Evolutionary conservation across 2,888 invertebrate species (phyloP), one percentile per base, ranked within the genome.

Genomic region (Drosophila histrio): DNA sequence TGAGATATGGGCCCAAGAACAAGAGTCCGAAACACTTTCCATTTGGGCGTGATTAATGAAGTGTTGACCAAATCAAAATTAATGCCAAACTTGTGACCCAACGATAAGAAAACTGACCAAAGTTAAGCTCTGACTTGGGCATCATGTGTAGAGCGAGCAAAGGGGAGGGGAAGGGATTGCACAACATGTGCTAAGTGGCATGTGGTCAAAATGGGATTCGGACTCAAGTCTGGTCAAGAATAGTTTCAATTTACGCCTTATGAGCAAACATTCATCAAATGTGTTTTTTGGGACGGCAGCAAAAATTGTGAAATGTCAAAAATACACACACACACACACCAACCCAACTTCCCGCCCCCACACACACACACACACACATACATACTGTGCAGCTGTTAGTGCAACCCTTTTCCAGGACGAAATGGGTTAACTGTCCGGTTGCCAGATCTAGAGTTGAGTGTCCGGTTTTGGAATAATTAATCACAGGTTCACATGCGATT

Each of bases 401-500:
- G 79, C 75, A 85, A 81, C 83, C 87, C 87, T 83, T 78, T 74
- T 85, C 41, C 50, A 80, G 73, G 76, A 43, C 75, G 62, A 86
- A 74, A 82, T 85, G 85, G 84, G 88, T 87, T 83, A 82, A 77
- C 83, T 86, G 86, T 80, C 83, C 83, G 58, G 57, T 52, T 47
- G 56, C 21, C 38, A 30, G 63, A 50, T 50, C 47, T 49, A 32
- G 61, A 77, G 71, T 50, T 53, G 64, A 71, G 74, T 84, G 85
- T 89, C 87, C 89, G 84, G 88, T 89, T 89, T 82, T 72, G 81
- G 89, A 84, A 89, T 90, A 90, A 90, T 90, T 90, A 90, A 90
- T 90, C 90, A 89, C 84, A 72, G 82, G 61, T 81, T 81, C 88
- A 88, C 87, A 88, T 88, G 88, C 89, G 86, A 90, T 89, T 87